Conservation (phyloP, 2,888 invertebrate species). For the Shargacucullia verbasci region DNA sequence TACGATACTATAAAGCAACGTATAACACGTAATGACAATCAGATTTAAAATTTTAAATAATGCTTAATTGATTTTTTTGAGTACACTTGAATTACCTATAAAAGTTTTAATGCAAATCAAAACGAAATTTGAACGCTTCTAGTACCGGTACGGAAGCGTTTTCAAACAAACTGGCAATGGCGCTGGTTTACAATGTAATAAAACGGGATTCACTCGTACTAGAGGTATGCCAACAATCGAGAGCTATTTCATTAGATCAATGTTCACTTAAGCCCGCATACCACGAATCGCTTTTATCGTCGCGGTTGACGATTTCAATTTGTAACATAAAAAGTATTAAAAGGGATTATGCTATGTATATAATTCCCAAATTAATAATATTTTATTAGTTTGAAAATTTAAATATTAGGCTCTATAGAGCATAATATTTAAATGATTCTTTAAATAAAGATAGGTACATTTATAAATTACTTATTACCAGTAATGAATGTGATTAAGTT, state of each 20-base stretch:
- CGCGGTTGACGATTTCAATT: constrained; percentile 34
- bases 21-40: no score
- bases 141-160: constrained; percentile 6
- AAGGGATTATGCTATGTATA: no score
- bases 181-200: constrained; percentile 27
- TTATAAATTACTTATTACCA: no score
- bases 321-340: background rate
- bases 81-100: constrained; percentile 3
- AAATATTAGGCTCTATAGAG: no score
- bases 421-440: no score
- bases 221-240: constrained; percentile 50
- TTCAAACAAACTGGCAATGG: constrained; percentile 24
- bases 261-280: constrained; percentile 61
- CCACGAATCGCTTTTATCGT: constrained; percentile 57
- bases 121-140: constrained; percentile 16
- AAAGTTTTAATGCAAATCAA: constrained; percentile 8
- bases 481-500: no score
- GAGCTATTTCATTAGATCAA: constrained; percentile 68
- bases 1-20: no score
- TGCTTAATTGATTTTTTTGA: no score
- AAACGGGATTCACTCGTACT: constrained; percentile 29
- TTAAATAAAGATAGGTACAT: no score
- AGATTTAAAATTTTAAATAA: no score
- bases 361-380: no score
- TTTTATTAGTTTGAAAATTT: no score